phyloP scores from a whole-genome alignment of 2,113 vertebrate genomes.

The Ellobius talpinus region DNA sequence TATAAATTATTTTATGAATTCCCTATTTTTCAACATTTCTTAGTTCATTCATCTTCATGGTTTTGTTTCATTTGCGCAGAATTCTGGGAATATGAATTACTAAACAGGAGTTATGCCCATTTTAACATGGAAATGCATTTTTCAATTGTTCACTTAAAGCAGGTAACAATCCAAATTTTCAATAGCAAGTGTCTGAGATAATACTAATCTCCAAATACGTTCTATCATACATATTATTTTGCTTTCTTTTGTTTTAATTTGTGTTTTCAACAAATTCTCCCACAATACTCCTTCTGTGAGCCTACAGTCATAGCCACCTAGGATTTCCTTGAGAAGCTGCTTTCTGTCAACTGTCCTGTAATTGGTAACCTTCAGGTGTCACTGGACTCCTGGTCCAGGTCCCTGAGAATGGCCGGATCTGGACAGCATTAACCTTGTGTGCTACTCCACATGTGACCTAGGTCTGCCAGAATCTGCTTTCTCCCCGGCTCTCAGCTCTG shows the following conservation, averaged over 20 bases:
- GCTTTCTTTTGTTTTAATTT: neutral
- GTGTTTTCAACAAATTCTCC: neutral
- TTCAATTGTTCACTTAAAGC: neutral
- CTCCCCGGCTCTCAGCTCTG: neutral
- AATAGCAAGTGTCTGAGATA: neutral
- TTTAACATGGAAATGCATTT: neutral
- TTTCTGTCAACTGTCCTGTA: too few relatives aligned
- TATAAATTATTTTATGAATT: neutral
- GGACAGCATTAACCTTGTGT: neutral
- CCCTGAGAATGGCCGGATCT: neutral
- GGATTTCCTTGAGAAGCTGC: neutral
- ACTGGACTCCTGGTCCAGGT: too few relatives aligned
- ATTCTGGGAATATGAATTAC: neutral
- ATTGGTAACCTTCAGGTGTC: neutral
- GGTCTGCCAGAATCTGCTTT: too few relatives aligned
- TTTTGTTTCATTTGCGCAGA: neutral
- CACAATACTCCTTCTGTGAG: neutral
- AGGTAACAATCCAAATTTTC: neutral
- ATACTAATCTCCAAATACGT: neutral
- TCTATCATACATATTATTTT: neutral
- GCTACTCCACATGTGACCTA: neutral
- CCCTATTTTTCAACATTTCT: neutral
- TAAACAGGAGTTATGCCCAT: neutral
- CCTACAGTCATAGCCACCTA: neutral
- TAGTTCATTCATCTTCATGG: neutral